Evolutionary conservation across 2,797 vertebrate species (phyloP).

Genomic region (Coregonus ussuriensis): DNA sequence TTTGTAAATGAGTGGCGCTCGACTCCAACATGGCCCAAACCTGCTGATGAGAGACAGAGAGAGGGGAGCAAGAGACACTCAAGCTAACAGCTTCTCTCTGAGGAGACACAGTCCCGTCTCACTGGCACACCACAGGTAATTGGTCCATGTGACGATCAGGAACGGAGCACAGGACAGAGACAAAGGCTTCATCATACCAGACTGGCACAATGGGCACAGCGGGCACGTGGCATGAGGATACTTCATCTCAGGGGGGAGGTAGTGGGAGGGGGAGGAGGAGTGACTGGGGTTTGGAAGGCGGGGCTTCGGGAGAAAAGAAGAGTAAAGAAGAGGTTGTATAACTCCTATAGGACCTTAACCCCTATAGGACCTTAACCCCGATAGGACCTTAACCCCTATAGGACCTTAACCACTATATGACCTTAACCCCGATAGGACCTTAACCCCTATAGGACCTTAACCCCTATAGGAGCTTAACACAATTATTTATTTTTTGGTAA

Average conservation of each 20-base stretch:
- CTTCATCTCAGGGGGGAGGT: not conserved
- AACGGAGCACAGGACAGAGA: constrained; percentile 41
- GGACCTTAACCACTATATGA: too few relatives aligned
- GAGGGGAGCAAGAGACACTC: constrained; percentile 49
- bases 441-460: too few relatives aligned
- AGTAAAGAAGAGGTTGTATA: not conserved
- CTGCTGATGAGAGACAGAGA: constrained; percentile 59
- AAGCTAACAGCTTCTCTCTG: constrained; percentile 39
- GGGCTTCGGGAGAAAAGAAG: not conserved
- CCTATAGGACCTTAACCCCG: too few relatives aligned
- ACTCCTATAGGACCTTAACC: too few relatives aligned
- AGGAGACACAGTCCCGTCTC: constrained; percentile 16
- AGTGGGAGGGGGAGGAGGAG: constrained; percentile 6
- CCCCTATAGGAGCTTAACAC: not conserved
- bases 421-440: too few relatives aligned
- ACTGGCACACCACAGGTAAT: constrained; percentile 21
- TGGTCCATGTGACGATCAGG: constrained; percentile 38
- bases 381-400: too few relatives aligned
- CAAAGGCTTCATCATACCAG: constrained; percentile 51
- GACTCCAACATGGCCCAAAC: constrained; percentile 72
- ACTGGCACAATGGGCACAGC: constrained; percentile 26
- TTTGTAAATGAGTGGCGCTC: constrained; percentile 65
- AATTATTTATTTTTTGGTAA: not conserved
- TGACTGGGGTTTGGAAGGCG: constrained; percentile 13
- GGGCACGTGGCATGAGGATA: constrained; percentile 28